Evolutionary conservation across 2,797 vertebrate genomes (phyloP).

Genomic region (Chelonia mydas): DNA sequence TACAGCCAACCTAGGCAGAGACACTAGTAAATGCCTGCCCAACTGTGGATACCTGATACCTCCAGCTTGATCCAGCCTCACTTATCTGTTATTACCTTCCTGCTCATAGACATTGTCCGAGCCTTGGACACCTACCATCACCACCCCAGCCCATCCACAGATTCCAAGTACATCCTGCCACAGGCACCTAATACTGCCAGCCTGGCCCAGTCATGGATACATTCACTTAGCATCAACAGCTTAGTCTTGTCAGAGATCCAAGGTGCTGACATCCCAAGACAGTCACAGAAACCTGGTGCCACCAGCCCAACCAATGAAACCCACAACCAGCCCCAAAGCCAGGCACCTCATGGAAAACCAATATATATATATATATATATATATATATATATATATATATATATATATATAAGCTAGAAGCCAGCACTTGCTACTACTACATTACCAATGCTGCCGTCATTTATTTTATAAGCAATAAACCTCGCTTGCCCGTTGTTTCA

Average conservation of each 20-base stretch:
- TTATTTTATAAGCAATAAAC: constrained; percentile 80
- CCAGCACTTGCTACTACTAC: constrained; percentile 40
- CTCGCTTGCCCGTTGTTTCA: constrained; percentile 71
- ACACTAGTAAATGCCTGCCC: accelerated
- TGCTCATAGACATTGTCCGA: accelerated
- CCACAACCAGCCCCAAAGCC: neutral
- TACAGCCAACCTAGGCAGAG: neutral
- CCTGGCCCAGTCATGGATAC: neutral
- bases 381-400: too few relatives aligned
- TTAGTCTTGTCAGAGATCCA: neutral
- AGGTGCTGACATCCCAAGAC: neutral
- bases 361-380: neutral
- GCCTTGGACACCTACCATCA: accelerated
- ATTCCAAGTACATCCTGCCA: accelerated
- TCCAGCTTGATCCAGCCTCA: accelerated
- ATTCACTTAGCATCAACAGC: neutral
- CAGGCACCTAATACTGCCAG: neutral
- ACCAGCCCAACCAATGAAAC: neutral
- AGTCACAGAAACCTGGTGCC: neutral
- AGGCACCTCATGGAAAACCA: neutral
- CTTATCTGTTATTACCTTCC: neutral
- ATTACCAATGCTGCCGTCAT: constrained; percentile 57
- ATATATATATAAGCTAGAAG: constrained; percentile 22
- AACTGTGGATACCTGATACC: neutral
- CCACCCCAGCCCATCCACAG: neutral